Conservation (phyloP, 2,113 vertebrate genomes). For the Tinamus guttatus region DNA sequence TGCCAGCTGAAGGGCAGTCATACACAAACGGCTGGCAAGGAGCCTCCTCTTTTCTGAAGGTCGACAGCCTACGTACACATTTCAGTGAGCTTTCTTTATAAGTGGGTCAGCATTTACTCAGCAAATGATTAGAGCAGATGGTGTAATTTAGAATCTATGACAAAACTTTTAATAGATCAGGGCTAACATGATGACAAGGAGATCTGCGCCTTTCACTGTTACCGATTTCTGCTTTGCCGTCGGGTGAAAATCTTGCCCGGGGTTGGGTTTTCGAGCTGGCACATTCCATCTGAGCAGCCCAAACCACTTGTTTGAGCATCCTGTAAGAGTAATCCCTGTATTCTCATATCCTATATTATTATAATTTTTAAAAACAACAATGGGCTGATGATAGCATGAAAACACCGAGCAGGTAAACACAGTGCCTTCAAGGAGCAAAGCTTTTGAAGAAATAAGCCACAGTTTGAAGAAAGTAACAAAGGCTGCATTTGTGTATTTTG, state of each 20-base stretch:
- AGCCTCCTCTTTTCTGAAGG: conserved; percentile 48
- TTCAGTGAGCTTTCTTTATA: conserved; percentile 49
- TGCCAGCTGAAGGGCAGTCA: neutral
- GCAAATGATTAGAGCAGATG: conserved; percentile 60
- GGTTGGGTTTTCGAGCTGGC: neutral
- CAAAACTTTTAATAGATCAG: conserved; percentile 69
- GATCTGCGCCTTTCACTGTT: neutral
- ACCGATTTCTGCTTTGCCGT: conserved; percentile 42
- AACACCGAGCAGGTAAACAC: neutral
- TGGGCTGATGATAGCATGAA: neutral
- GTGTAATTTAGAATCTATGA: conserved; percentile 74
- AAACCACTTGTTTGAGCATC: conserved; percentile 53
- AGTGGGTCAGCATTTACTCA: conserved; percentile 61
- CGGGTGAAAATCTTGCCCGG: conserved; percentile 15
- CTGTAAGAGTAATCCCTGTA: neutral
- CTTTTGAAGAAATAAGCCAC: conserved; percentile 70
- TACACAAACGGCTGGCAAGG: conserved; percentile 26
- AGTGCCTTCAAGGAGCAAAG: conserved; percentile 7
- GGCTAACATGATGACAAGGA: conserved; percentile 50
- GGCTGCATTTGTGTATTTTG: conserved; percentile 84
- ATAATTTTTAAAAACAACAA: neutral
- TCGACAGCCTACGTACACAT: conserved; percentile 20
- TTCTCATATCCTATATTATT: neutral
- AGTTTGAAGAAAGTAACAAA: conserved; percentile 82
- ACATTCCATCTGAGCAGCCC: conserved; percentile 15